Percentiles rank a stretch among this genome's conserved stretches.
Conservation (phyloP, 1,140 invertebrate species). For the Drosophila kepulauana region DNA sequence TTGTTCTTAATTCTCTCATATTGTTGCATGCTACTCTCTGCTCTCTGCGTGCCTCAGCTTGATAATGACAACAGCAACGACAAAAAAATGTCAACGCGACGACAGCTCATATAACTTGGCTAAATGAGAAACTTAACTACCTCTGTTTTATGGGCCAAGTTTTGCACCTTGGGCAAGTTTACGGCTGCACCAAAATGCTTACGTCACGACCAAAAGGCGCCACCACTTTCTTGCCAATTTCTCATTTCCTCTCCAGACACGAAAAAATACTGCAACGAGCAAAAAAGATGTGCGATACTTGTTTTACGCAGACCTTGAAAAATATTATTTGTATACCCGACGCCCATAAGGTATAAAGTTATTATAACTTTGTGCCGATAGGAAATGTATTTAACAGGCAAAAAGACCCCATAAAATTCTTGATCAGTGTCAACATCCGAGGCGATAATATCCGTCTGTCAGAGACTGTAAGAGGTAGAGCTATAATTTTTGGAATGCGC, state of each 20-base stretch:
- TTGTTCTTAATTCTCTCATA: conserved; percentile 40
- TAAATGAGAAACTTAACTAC: conserved; percentile 43
- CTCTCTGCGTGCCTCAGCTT: conserved; percentile 2
- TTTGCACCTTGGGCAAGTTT: conserved; percentile 43
- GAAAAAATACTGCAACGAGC: background rate
- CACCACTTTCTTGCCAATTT: conserved; percentile 16
- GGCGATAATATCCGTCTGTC: too few relatives aligned
- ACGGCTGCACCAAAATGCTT: conserved; percentile 28
- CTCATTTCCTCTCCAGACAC: conserved; percentile 1
- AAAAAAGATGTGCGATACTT: background rate
- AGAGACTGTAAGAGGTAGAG: too few relatives aligned
- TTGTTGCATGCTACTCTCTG: conserved; percentile 9
- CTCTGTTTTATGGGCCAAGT: conserved; percentile 44
- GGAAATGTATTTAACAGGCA: too few relatives aligned
- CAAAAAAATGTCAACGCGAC: conserved; percentile 13
- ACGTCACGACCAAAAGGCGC: conserved; percentile 18
- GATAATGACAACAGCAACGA: conserved; percentile 8
- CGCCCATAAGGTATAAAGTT: too few relatives aligned
- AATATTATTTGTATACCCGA: too few relatives aligned
- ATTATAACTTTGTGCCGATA: too few relatives aligned
- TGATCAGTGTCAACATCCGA: too few relatives aligned
- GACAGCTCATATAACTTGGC: conserved; percentile 36
- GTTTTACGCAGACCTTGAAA: background rate
- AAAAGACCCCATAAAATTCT: too few relatives aligned
- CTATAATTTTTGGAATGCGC: too few relatives aligned